Conservation (phyloP, 2,888 invertebrate genomes). For the Chaetogeoica ovagalla region DNA sequence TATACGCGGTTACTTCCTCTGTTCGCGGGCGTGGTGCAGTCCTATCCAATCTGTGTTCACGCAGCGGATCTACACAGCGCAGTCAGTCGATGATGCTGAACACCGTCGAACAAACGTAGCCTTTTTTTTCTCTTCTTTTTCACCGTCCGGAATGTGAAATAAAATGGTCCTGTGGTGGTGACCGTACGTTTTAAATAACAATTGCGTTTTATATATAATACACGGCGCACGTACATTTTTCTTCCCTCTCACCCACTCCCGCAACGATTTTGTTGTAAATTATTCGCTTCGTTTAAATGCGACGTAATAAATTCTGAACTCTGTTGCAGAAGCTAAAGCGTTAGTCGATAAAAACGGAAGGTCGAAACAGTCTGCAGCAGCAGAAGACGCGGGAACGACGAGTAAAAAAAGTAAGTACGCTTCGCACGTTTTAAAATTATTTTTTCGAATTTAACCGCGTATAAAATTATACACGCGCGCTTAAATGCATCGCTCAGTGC, state of each 20-base stretch:
- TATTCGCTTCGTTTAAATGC: not conserved
- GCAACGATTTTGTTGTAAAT: no score
- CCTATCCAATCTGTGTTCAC: conserved; percentile 48
- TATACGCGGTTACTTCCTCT: conserved; percentile 37
- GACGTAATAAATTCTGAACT: not conserved
- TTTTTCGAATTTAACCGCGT: not conserved
- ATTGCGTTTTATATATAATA: not conserved
- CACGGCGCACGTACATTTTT: no score
- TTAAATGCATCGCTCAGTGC: not conserved
- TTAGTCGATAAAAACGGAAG: not conserved
- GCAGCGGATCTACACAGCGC: conserved; percentile 26
- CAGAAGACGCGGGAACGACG: not conserved
- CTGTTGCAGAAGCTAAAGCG: conserved; percentile 34
- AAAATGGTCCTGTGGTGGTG: not conserved
- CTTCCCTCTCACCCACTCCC: no score
- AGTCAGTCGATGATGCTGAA: conserved; percentile 50
- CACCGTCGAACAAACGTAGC: conserved; percentile 29
- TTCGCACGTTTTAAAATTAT: no score
- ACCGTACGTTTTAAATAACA: not conserved
- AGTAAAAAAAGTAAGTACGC: conserved; percentile 34
- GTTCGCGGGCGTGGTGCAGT: conserved; percentile 32
- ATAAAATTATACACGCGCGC: not conserved
- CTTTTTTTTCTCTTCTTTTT: not conserved
- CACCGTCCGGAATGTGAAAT: not conserved
- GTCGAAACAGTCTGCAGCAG: not conserved